These are phyloP conservation scores for Daktulosphaira vitifoliae DNA, from an alignment of 1,140 invertebrate genomes.

Conservation along the genomic window DNA sequence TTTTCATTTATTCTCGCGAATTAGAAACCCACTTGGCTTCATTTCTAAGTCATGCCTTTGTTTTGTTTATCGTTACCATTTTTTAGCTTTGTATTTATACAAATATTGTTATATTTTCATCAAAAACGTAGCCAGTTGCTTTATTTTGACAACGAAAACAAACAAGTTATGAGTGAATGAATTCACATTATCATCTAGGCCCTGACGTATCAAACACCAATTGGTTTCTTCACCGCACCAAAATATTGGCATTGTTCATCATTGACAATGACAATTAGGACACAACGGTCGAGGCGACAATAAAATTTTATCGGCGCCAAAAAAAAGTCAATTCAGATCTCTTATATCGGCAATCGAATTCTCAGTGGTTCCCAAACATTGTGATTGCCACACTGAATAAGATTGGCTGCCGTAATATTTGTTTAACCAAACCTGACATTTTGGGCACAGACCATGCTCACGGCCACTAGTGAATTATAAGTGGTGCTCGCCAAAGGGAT, in stretches of 20 bases:
- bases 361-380: constrained; percentile 25
- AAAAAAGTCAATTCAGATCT: not conserved
- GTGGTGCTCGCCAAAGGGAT: constrained; percentile 10
- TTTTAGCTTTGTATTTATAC: too few species aligned
- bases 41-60: too few species aligned
- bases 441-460: constrained; percentile 21
- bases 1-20: too few species aligned
- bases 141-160: too few species aligned
- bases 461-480: constrained; percentile 26
- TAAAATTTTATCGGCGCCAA: constrained; percentile 17
- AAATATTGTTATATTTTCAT: too few species aligned
- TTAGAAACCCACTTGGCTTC: too few species aligned
- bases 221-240: too few species aligned
- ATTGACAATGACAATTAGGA: constrained; percentile 33
- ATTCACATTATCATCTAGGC: too few species aligned
- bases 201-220: too few species aligned
- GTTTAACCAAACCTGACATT: constrained; percentile 8
- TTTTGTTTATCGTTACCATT: too few species aligned
- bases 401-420: not conserved
- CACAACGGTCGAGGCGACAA: not conserved
- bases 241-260: constrained; percentile 24
- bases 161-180: too few species aligned
- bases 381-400: not conserved
- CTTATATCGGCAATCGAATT: not conserved
- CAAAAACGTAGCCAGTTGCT: too few species aligned